Evolutionary conservation across 2,797 vertebrate species (phyloP).

Genomic region (Cichlasoma orientale): DNA sequence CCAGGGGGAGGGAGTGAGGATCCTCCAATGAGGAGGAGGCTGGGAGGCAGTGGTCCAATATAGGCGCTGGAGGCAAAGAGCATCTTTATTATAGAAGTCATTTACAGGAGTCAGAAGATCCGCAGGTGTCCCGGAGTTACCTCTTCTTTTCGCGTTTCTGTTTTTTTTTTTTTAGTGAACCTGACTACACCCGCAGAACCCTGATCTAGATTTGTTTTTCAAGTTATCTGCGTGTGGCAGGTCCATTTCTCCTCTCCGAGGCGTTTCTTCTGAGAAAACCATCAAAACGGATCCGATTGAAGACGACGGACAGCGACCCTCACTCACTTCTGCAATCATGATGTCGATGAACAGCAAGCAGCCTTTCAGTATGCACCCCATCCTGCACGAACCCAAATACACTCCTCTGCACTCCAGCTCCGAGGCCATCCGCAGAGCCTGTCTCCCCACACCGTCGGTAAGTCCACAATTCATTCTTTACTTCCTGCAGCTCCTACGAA

Average conservation of each 20-base stretch:
- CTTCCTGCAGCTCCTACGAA: neutral
- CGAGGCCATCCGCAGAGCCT: conserved; percentile 91
- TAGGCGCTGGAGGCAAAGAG: conserved; percentile 71
- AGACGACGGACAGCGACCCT: conserved; percentile 66
- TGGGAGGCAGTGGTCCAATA: conserved; percentile 63
- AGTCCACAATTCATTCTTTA: conserved; percentile 47
- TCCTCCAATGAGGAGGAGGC: conserved; percentile 63
- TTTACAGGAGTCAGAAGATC: conserved; percentile 45
- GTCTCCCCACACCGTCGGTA: conserved; percentile 89
- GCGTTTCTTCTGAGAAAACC: conserved; percentile 42
- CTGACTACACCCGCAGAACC: neutral
- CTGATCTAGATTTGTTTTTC: neutral
- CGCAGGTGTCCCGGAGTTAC: conserved; percentile 56
- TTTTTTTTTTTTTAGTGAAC: neutral
- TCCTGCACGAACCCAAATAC: conserved; percentile 92
- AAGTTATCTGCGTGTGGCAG: conserved; percentile 6
- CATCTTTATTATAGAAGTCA: conserved; percentile 72
- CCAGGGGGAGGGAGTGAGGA: conserved; percentile 15
- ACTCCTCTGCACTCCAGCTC: conserved; percentile 89
- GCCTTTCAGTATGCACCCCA: conserved; percentile 92
- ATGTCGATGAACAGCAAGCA: conserved; percentile 98
- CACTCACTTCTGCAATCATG: conserved; percentile 82
- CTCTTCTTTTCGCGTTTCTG: conserved; percentile 10
- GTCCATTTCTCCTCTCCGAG: conserved; percentile 5
- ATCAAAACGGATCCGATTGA: conserved; percentile 64